These are phyloP conservation scores for Lepus timidus DNA, from an alignment of 2,113 vertebrate genomes.

Conservation along the genomic window DNA sequence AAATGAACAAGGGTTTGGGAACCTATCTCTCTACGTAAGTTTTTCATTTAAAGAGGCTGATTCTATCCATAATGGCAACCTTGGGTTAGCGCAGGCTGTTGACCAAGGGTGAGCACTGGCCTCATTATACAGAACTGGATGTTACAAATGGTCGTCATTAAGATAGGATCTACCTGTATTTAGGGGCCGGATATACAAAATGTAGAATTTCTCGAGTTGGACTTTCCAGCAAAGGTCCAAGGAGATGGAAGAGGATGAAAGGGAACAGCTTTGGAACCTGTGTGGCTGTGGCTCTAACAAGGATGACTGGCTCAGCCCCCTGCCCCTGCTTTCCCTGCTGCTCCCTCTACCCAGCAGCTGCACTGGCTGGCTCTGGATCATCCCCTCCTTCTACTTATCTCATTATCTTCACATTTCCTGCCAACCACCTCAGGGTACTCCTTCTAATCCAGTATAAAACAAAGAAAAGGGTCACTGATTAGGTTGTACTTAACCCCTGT, in stretches of 20 bases:
- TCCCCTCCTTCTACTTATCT: slow-evolving; percentile 28
- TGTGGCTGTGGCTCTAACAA: not conserved
- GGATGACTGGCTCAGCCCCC: not conserved
- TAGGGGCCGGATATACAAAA: slow-evolving; percentile 50
- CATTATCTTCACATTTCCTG: slow-evolving; percentile 38
- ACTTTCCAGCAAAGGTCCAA: slow-evolving; percentile 61
- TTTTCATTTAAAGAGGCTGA: slow-evolving; percentile 51
- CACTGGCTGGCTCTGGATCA: not conserved
- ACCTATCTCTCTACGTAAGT: not conserved
- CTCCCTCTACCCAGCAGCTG: slow-evolving; percentile 43
- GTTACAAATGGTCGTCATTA: slow-evolving; percentile 74
- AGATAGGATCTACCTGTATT: slow-evolving; percentile 64
- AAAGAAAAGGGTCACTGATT: not conserved
- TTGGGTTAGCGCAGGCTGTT: slow-evolving; percentile 24
- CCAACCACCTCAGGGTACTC: not conserved
- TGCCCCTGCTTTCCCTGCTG: not conserved
- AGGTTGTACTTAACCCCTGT: not conserved
- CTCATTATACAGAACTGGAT: slow-evolving; percentile 55
- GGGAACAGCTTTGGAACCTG: slow-evolving; percentile 26
- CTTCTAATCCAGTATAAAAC: not conserved
- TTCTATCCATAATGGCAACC: slow-evolving; percentile 48
- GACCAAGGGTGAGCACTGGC: slow-evolving; percentile 34
- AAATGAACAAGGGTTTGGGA: slow-evolving; percentile 31
- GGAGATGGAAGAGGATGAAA: slow-evolving; percentile 70
- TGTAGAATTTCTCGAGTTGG: slow-evolving; percentile 58